A percentile compares a stretch with the other conserved stretches of the same genome.
Evolutionary conservation across 1,140 invertebrate species (phyloP).

Genomic region (Ectropis grisescens): DNA sequence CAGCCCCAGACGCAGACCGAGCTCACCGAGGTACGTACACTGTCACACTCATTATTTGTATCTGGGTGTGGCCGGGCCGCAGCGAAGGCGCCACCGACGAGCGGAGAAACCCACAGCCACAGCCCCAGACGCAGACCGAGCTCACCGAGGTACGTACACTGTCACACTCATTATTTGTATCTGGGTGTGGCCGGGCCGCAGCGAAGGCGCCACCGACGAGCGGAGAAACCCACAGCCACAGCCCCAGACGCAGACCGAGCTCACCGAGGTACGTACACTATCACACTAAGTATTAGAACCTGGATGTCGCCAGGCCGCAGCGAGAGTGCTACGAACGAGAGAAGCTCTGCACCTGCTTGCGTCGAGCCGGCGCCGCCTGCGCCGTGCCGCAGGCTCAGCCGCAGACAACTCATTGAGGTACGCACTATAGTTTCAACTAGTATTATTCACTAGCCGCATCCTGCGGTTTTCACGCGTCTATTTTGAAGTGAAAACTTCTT

Average conservation of each 20-base stretch:
- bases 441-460: too few species aligned
- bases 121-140: conserved; percentile 7
- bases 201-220: conserved; percentile 17
- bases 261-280: conserved; percentile 1
- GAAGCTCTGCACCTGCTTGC: too few species aligned
- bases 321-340: conserved; percentile 39
- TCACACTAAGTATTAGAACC: not conserved
- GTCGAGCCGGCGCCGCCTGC: too few species aligned
- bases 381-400: conserved; percentile 6
- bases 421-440: too few species aligned
- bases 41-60: not conserved
- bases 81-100: too few species aligned
- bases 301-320: conserved; percentile 7
- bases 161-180: not conserved
- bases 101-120: conserved; percentile 1
- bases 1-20: conserved; percentile 6
- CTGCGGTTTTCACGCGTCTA: too few species aligned
- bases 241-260: conserved; percentile 7
- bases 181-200: conserved; percentile 38
- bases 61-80: too few species aligned
- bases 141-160: conserved; percentile 2
- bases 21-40: conserved; percentile 4
- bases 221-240: conserved; percentile 6
- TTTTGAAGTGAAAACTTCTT: too few species aligned
- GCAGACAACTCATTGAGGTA: conserved; percentile 6